Percentiles rank a stretch among this genome's conserved stretches.
Evolutionary conservation across 2,113 vertebrate species (phyloP).

Genomic region (Proterorhinus semilunaris): DNA sequence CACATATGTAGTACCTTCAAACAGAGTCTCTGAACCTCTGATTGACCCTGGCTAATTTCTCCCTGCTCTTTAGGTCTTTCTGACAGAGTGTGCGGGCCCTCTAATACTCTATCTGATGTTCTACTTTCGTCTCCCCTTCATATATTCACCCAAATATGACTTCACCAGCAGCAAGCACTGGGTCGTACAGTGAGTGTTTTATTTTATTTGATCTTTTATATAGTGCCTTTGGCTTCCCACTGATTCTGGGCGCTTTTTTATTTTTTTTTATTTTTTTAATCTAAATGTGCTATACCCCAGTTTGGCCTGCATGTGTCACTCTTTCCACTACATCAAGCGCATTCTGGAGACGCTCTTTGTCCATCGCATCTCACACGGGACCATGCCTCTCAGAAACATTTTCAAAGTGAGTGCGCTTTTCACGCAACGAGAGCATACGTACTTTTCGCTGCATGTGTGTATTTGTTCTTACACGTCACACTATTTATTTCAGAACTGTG

Average conservation of each 20-base stretch:
- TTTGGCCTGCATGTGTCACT: conserved; percentile 88
- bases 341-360: conserved; percentile 89
- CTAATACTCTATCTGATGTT: conserved; percentile 90
- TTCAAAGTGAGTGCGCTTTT: conserved; percentile 79
- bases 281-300: conserved; percentile 63
- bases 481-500: conserved; percentile 84
- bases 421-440: background rate
- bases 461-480: conserved; percentile 17
- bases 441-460: background rate
- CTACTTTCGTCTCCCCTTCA: conserved; percentile 89
- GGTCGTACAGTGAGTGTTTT: conserved; percentile 88
- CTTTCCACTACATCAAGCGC: conserved; percentile 89
- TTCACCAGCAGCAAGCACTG: conserved; percentile 88
- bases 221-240: background rate
- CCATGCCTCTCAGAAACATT: conserved; percentile 90
- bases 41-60: background rate
- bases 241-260: background rate
- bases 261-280: conserved; percentile 24
- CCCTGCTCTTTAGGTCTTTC: conserved; percentile 80
- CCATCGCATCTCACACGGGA: conserved; percentile 90
- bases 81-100: conserved; percentile 86
- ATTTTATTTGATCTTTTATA: no score
- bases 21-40: background rate
- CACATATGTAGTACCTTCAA: background rate
- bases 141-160: conserved; percentile 86